Evolutionary conservation across 2,113 vertebrate species (phyloP).

Genomic region (Gambusia affinis): DNA sequence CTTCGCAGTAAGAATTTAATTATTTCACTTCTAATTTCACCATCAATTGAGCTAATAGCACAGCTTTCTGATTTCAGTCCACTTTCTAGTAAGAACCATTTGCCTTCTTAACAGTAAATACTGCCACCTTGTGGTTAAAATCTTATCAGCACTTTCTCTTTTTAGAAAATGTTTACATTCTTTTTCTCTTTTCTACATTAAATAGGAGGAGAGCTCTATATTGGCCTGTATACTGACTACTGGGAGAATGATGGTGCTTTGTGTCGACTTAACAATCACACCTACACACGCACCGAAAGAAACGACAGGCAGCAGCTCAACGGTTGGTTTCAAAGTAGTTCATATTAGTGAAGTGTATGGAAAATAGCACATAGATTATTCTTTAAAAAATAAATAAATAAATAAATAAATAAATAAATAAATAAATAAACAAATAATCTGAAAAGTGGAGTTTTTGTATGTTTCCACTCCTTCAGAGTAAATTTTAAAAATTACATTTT

Average conservation of each 20-base stretch:
- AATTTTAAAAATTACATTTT: neutral
- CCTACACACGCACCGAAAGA: conserved; percentile 88
- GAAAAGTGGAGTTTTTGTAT: too few relatives aligned
- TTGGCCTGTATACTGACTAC: conserved; percentile 93
- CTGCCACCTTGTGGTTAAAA: conserved; percentile 68
- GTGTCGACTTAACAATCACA: conserved; percentile 83
- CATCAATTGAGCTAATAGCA: neutral
- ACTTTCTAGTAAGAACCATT: too few relatives aligned
- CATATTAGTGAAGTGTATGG: too few relatives aligned
- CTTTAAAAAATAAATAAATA: too few relatives aligned
- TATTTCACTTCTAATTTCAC: neutral
- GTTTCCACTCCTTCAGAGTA: too few relatives aligned
- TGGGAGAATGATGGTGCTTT: conserved; percentile 93
- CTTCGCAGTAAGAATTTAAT: conserved; percentile 84
- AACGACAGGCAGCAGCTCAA: conserved; percentile 89
- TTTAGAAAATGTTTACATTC: neutral
- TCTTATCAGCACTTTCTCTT: neutral
- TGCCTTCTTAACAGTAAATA: conserved; percentile 19
- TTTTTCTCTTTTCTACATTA: conserved; percentile 6
- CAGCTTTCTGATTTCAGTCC: conserved; percentile 12
- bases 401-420: too few relatives aligned
- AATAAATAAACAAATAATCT: too few relatives aligned
- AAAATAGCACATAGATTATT: too few relatives aligned
- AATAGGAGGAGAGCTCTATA: conserved; percentile 87
- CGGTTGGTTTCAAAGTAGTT: conserved; percentile 73